Evolutionary conservation across 2,888 invertebrate genomes (phyloP), one percentile per base, ranked within the genome.

Genomic region (Melikaiella ostensackeni): DNA sequence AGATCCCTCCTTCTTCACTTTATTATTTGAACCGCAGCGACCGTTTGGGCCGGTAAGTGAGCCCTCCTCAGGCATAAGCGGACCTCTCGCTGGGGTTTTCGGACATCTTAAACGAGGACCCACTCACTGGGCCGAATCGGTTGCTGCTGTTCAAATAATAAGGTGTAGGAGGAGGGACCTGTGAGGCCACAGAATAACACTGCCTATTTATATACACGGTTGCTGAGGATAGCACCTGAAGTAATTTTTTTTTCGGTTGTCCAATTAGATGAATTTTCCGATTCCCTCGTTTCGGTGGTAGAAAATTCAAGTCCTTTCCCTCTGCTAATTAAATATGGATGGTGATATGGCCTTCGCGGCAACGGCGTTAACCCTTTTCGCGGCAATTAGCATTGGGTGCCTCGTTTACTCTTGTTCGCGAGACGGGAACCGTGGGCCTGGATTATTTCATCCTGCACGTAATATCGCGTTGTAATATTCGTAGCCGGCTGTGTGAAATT

Each of bases 381-480:
- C 87, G 87, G 89, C 87, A 89, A 89, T 89, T 89, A 89, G 89
- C 87, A 86, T 88, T 88, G 85, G 84, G 84, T 83, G 85, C 86
- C 87, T 87, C 88, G 88, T 89, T 89, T 88, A 86, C 88, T 88
- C 85, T 86, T 86, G 88, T 86, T 88, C 87, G 85, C 88, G 84
- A 85, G 84, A 82, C 83, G 79, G 84, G 83, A 87, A 84, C 85
- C 79, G 79, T 80, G 82, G 77, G 80, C 79, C 83, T 80, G 89
- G 89, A 89, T 90, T 89, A 89, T 89, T 89, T 89, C 87, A 89
- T 89, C 87, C 87, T 84, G 84, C 84, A 82, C 85, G 88, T 89
- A 89, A 90, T 89, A 89, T 88, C 87, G 87, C 83, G 86, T 87
- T 89, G 88, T 89, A 89, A 90, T 89, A 89, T 89, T 89, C 88